phyloP scores from a whole-genome alignment of 2,888 invertebrate species.

The Drosophila silvestris region DNA sequence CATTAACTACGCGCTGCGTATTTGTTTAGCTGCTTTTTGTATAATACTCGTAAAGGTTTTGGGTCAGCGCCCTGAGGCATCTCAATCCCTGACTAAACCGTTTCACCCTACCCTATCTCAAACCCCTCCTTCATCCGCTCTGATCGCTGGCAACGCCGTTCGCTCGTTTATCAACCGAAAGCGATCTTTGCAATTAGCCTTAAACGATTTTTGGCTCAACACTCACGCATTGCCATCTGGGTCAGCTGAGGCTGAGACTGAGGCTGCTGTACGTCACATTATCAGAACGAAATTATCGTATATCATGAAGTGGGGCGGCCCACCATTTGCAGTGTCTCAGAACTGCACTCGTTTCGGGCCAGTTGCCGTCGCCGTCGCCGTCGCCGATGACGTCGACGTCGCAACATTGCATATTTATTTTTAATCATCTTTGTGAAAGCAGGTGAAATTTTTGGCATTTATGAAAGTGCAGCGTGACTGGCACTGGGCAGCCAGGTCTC shows the following conservation, averaged over 20 bases:
- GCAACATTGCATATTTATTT: constrained; percentile 75
- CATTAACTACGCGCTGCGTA: constrained; percentile 77
- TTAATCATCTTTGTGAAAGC: constrained; percentile 83
- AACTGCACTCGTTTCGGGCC: constrained; percentile 67
- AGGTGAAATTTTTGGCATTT: constrained; percentile 83
- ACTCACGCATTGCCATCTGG: constrained; percentile 79
- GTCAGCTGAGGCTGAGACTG: constrained; percentile 50
- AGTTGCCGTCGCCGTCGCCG: constrained; percentile 5
- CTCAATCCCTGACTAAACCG: constrained; percentile 49
- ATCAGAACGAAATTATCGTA: constrained; percentile 82
- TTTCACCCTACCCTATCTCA: constrained; percentile 51
- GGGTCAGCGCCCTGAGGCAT: constrained; percentile 72
- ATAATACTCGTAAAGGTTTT: constrained; percentile 68
- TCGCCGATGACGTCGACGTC: constrained; percentile 27
- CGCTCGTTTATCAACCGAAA: constrained; percentile 77
- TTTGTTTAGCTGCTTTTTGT: constrained; percentile 58
- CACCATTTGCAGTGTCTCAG: constrained; percentile 32
- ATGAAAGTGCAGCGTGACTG: constrained; percentile 82
- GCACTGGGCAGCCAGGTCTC: constrained; percentile 38
- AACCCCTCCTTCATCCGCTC: constrained; percentile 22
- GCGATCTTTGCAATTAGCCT: constrained; percentile 83
- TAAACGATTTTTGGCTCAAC: constrained; percentile 82
- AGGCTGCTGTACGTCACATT: constrained; percentile 76
- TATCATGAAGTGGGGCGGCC: constrained; percentile 68
- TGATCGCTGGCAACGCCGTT: constrained; percentile 14